Conservation (phyloP, 2,888 invertebrate species). For the Antheraea yamamai region DNA sequence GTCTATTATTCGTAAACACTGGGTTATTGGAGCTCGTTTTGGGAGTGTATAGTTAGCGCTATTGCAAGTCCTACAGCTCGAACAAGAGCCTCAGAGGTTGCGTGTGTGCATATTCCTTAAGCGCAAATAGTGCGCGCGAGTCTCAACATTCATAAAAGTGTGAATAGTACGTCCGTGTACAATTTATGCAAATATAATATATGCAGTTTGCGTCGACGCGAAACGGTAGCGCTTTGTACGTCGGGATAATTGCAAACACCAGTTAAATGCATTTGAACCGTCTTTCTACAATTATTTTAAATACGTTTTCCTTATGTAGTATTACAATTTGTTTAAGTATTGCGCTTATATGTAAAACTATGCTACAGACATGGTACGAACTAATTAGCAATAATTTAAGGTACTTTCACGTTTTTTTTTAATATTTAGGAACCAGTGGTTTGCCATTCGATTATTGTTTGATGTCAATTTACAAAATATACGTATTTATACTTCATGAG, state of each 20-base stretch:
- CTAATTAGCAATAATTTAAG: neutral
- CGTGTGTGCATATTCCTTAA: no score
- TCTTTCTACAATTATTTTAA: neutral
- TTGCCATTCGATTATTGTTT: no score
- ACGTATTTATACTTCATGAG: no score
- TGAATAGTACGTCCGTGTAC: neutral
- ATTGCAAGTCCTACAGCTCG: no score
- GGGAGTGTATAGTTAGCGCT: no score
- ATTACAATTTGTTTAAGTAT: neutral
- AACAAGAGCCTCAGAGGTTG: no score
- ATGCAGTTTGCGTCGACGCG: neutral
- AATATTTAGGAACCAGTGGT: neutral
- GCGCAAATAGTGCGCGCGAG: neutral
- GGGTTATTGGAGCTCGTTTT: no score
- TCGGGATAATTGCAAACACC: neutral
- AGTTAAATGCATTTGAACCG: neutral
- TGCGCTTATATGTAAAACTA: neutral
- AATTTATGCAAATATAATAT: neutral
- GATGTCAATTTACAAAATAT: no score
- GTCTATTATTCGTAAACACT: no score
- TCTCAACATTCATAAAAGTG: neutral
- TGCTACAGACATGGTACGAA: neutral
- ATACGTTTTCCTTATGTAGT: neutral
- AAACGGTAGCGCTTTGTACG: neutral
- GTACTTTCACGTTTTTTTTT: neutral